phyloP scores from a whole-genome alignment of 2,888 invertebrate genomes.

The Psylliodes chrysocephalus region DNA sequence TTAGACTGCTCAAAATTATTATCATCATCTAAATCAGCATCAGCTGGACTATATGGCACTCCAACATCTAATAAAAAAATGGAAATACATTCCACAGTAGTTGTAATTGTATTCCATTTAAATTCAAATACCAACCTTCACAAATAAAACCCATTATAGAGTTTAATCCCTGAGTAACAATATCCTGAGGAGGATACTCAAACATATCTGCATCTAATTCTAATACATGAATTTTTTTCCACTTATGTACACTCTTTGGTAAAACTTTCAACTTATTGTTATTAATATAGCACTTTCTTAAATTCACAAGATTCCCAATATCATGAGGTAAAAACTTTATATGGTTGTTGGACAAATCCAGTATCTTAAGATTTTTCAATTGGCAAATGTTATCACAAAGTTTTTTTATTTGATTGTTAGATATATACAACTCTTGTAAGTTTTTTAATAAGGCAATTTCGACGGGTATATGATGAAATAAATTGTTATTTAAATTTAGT shows the following conservation, averaged over 20 bases:
- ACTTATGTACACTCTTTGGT: conserved; percentile 74
- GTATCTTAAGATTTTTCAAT: conserved; percentile 71
- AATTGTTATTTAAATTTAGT: conserved; percentile 75
- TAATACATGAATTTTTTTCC: conserved; percentile 71
- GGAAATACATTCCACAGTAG: no score
- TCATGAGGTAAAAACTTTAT: conserved; percentile 72
- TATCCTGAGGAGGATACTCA: conserved; percentile 73
- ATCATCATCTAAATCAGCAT: conserved; percentile 56
- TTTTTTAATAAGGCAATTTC: conserved; percentile 74
- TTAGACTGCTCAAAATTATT: conserved; percentile 36
- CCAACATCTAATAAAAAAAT: conserved; percentile 59
- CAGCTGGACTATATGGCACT: conserved; percentile 66
- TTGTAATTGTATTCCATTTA: neutral
- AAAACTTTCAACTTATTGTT: conserved; percentile 71
- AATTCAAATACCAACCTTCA: conserved; percentile 61
- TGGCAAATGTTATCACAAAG: conserved; percentile 76
- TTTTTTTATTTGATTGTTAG: conserved; percentile 75
- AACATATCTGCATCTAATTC: conserved; percentile 72
- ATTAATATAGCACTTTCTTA: conserved; percentile 70
- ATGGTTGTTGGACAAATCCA: conserved; percentile 79
- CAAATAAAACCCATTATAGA: conserved; percentile 75
- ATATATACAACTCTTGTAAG: conserved; percentile 79
- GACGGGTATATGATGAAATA: conserved; percentile 71
- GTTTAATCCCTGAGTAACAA: conserved; percentile 70
- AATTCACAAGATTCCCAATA: conserved; percentile 71